Base-by-base conservation (phyloP, 1,140 invertebrate species). In the Potamilus streckersoni region DNA sequence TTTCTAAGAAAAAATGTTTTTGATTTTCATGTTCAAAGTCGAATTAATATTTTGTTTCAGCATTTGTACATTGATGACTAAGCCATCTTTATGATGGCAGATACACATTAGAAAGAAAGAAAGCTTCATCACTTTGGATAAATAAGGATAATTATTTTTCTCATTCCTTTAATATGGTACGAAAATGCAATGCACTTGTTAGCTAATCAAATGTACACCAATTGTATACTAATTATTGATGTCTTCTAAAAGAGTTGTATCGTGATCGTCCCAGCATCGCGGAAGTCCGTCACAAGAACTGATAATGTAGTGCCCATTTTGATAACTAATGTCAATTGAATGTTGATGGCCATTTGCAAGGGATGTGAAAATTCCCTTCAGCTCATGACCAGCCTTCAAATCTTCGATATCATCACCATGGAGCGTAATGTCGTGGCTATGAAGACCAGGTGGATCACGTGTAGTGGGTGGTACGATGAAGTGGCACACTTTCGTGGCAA, bases 201-300 rank as follows among this genome's bases (percentile, higher is more conserved):
- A 4, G 38, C 38, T 38, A 38, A 38, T 38, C 38, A 38, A 38
- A 6, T 38, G 38, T 2, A 38, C 38, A 8, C 38, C 38, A 38
- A 38, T 8, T 38, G 38, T 38, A 38, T 8, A 3, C 8, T 38
- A 38, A 38, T 38, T 8, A 38, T 38, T 38, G 38, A 6, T 38
- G 4, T 8, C 38, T 38, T 38, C 38, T 0, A 38, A 3, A 38
- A 77, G 59, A 23, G 67, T 55, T 3, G 6, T 72, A 16, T 19
- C 59, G 38, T 77, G 75, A 11, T 71, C 75, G 56, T 77, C 75
- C 75, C 75, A 77, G 70, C 75, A 77, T 6, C 58, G 56, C 0
- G 75, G 17, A 63, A 77, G 67, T 13, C 75, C 75, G 20, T 77
- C 75, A 69, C 75, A 77, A 4, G 69, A 66, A 13, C 55, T 55